These are phyloP conservation scores for Apostichopus parvimensis DNA, from an alignment of 35 echinoderm and acorn worm species.

Conservation along the genomic window DNA sequence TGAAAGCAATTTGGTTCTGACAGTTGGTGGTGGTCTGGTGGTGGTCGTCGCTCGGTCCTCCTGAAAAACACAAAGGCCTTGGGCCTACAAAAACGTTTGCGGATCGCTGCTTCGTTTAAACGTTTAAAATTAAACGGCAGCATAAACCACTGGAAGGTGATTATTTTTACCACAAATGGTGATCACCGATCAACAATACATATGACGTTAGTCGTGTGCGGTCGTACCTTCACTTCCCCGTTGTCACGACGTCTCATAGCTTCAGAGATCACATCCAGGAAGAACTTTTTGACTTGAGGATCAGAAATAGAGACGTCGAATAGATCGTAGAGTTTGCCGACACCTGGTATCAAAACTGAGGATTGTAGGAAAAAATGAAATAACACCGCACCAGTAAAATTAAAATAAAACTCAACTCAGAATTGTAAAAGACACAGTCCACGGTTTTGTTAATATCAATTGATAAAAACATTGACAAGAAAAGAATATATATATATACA, in stretches of 20 bases:
- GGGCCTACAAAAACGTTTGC: too few species aligned
- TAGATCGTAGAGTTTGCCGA: conserved; percentile 3
- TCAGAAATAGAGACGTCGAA: background rate
- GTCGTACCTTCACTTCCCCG: background rate
- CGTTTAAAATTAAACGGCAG: background rate
- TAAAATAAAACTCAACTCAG: too few species aligned
- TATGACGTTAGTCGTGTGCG: background rate
- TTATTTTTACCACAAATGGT: background rate
- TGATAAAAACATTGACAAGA: background rate
- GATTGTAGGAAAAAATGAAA: background rate
- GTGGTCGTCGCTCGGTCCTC: too few species aligned
- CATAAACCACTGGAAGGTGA: background rate
- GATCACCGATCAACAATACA: background rate
- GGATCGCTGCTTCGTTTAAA: too few species aligned
- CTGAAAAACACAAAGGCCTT: too few species aligned
- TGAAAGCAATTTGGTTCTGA: too few species aligned
- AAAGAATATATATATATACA: background rate
- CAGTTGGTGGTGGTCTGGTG: too few species aligned
- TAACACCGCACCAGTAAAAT: background rate
- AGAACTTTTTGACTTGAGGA: background rate
- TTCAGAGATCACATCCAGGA: background rate
- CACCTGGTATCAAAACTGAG: background rate
- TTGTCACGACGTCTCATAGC: background rate
- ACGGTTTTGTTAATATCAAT: background rate
- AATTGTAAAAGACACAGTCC: background rate